Base-by-base conservation (phyloP, 2,888 invertebrate species). In the Ormyrus pomaceus region DNA sequence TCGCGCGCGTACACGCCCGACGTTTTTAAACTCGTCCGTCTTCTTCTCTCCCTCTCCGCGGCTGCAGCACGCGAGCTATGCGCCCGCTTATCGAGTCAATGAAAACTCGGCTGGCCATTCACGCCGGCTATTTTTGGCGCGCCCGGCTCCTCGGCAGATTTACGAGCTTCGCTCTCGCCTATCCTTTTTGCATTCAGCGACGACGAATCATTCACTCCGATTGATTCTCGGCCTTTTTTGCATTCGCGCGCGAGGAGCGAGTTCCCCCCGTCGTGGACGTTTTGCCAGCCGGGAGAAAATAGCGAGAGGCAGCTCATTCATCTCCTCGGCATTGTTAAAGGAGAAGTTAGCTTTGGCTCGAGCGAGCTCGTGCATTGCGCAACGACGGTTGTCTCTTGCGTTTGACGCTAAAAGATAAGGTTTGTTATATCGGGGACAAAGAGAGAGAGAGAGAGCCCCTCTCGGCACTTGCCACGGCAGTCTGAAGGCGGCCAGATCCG, bases 141-240 rank as follows among this genome's bases (percentile, higher is more conserved):
- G n/a, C 65, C 10, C 55, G 6, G 51, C 50, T 50, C 5, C 65
- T 51, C 4, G 62, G 46, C 62, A 62, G n/a, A 66, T 66, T 66
- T 66, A 66, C 11, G 34, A 66, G 34, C 66, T 34, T 64, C 66
- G 50, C 13, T 53, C 64, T 48, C 50, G 48, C n/a, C 9, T 61
- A 8, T 53, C 34, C 45, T n/a, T 58, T 58, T 58, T 58, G 13
- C n/a, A n/a, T 13, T 58, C 58, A 13, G 45, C 61, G n/a, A 61
- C 61, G 61, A 19, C 34, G 34, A 34, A 65, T 82, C 65, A 51
- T 75, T 55, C 68, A 13, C 65, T 46, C 59, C 46, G 8, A 68
- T 62, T 61, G 48, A 69, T 58, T 61, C 19, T 6, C 6, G 5
- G n/a, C 13, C 5, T n/a, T 58, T 58, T 58, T 58, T n/a, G 11